phyloP scores from a whole-genome alignment of 2,888 invertebrate genomes.

The Busseola fusca region DNA sequence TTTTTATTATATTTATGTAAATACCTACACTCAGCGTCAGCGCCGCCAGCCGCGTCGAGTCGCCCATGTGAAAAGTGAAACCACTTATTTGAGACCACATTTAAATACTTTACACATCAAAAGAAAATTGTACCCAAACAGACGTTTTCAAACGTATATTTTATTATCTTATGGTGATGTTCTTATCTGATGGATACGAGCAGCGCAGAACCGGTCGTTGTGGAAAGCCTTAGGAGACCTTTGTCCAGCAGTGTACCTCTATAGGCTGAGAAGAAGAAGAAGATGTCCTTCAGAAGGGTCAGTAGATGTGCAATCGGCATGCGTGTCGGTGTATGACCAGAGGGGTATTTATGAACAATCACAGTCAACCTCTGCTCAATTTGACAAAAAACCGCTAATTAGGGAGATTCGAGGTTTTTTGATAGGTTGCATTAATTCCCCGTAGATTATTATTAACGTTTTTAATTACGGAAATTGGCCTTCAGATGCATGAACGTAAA shows the following conservation, averaged over 20 bases:
- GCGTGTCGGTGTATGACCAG: neutral
- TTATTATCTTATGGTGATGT: neutral
- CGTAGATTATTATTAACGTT: neutral
- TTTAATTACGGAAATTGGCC: neutral
- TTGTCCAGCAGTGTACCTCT: too few species aligned
- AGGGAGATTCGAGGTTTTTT: too few species aligned
- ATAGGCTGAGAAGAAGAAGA: too few species aligned
- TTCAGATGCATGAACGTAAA: neutral
- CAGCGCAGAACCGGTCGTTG: too few species aligned
- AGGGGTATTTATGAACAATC: neutral
- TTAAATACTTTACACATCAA: neutral
- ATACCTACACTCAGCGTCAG: neutral
- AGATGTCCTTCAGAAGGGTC: neutral
- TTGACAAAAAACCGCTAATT: neutral
- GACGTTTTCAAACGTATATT: neutral
- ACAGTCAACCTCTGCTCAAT: neutral
- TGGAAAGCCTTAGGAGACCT: too few species aligned
- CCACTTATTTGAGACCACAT: constrained; percentile 3
- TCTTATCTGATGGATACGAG: too few species aligned
- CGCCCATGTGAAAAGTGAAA: constrained; percentile 1
- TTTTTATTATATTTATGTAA: neutral
- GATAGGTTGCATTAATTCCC: neutral
- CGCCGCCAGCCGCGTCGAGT: constrained; percentile 2
- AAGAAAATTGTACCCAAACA: neutral
- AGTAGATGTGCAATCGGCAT: neutral